Evolutionary conservation across 2,113 vertebrate genomes (phyloP), one percentile per base, ranked within the genome.

Genomic region (Canis aureus): DNA sequence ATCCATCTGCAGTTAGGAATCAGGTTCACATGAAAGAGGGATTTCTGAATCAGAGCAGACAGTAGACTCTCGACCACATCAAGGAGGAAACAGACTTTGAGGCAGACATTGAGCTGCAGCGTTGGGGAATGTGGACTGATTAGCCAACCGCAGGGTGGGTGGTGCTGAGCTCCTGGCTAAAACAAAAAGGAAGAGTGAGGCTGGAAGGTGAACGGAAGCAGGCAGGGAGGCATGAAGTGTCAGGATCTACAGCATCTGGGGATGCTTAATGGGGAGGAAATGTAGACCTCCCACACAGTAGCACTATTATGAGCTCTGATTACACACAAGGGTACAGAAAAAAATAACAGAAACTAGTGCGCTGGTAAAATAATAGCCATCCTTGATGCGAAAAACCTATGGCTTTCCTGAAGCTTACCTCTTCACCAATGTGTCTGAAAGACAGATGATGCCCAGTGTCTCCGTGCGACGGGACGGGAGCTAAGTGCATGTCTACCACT

Each of bases 261-360:
- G 97, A 89, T 1, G 57, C 95, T 98, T 98, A 92, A 97, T 93
- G 4, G 0, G 74, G 97, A 97, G 97, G 97, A 97, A 97, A 89
- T 74, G 66, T 23, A 59, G 98, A 97, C 97, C 98, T 97, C 97
- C 97, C 97, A 97, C 96, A 92, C 97, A 57, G 97, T 97, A 97
- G 97, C 97, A 79, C 90, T 96, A 97, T 97, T 97, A 93, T 96
- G 96, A 96, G 96, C 90, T 96, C 95, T 95, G 97, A 97, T 98
- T 94, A 95, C 25, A 93, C 97, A 83, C 97, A 7, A 90, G 97
- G 59, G 97, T 49, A 35, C 55, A 94, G 86, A 32, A 85, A 96
- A 90, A 94, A 94, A 98, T 95, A 97, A 94, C 95, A 98, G 81
- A 94, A 96, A 83, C 10, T 4, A 81, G 91, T 29, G 4, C 5